These are phyloP conservation scores for Yoshiicerus persimilis DNA, from an alignment of 1,140 invertebrate species.

Conservation along the genomic window DNA sequence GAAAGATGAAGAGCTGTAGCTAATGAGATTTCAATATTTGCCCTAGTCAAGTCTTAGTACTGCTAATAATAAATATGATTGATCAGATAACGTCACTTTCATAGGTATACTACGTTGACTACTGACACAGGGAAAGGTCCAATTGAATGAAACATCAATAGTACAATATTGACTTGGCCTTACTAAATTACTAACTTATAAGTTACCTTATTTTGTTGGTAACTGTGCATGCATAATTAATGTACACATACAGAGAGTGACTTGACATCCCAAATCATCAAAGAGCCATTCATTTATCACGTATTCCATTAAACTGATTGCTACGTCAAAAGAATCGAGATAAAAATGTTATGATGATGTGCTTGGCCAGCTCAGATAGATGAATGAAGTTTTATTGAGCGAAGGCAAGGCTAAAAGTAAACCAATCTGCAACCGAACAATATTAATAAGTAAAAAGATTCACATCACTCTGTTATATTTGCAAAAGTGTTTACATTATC, in stretches of 20 bases:
- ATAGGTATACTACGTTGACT: too few relatives aligned
- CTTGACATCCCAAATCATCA: neutral
- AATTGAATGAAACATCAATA: too few relatives aligned
- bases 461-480: neutral
- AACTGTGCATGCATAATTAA: neutral
- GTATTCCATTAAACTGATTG: neutral
- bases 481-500: neutral
- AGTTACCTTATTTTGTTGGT: neutral
- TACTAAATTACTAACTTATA: neutral
- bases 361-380: neutral
- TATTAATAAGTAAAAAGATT: neutral
- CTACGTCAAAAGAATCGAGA: neutral
- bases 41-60: too few relatives aligned
- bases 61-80: neutral
- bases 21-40: neutral
- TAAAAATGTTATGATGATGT: neutral
- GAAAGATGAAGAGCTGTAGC: too few relatives aligned
- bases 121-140: too few relatives aligned
- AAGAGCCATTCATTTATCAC: neutral
- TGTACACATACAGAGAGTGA: neutral
- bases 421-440: neutral
- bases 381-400: neutral
- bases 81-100: neutral
- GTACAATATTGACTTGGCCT: neutral
- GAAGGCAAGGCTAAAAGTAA: neutral